Conservation (phyloP, 2,888 invertebrate species). For the Euproctis similis region DNA sequence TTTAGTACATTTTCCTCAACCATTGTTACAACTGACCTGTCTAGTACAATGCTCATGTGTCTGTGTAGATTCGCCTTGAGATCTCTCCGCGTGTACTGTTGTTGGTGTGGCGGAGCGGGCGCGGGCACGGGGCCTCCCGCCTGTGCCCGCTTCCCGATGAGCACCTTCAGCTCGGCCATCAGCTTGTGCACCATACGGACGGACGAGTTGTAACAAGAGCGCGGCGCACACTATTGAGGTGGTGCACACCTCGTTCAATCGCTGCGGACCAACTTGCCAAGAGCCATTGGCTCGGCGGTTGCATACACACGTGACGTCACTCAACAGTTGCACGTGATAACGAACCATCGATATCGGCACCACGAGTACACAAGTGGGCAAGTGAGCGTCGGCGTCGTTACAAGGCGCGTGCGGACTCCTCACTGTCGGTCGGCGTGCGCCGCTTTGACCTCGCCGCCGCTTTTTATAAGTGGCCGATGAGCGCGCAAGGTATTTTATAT, state of each 20-base stretch:
- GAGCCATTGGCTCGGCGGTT: slow-evolving; percentile 63
- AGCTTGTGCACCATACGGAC: slow-evolving; percentile 71
- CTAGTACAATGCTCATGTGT: slow-evolving; percentile 73
- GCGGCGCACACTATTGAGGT: slow-evolving; percentile 57
- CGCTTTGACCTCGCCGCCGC: slow-evolving; percentile 65
- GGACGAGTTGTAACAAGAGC: slow-evolving; percentile 55
- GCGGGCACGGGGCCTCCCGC: slow-evolving; percentile 40
- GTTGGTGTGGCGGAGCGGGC: slow-evolving; percentile 32
- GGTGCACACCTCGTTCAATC: slow-evolving; percentile 49
- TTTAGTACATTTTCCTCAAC: slow-evolving; percentile 3
- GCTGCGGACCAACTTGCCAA: slow-evolving; percentile 57
- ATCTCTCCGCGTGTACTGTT: slow-evolving; percentile 62
- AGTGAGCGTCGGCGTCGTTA: too few relatives aligned
- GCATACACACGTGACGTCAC: slow-evolving; percentile 61
- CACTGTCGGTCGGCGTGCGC: slow-evolving; percentile 55
- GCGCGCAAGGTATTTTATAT: slow-evolving; percentile 59
- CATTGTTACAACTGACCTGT: slow-evolving; percentile 67
- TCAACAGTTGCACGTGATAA: slow-evolving; percentile 64
- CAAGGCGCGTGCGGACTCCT: slow-evolving; percentile 62
- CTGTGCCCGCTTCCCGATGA: slow-evolving; percentile 69
- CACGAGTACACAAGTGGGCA: too few relatives aligned
- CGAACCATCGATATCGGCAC: slow-evolving; percentile 56
- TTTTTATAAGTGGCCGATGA: slow-evolving; percentile 72
- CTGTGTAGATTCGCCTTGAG: slow-evolving; percentile 70
- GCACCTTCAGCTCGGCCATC: slow-evolving; percentile 73